Evolutionary conservation across 2,797 vertebrate species (phyloP).

Genomic region (Prionace glauca): DNA sequence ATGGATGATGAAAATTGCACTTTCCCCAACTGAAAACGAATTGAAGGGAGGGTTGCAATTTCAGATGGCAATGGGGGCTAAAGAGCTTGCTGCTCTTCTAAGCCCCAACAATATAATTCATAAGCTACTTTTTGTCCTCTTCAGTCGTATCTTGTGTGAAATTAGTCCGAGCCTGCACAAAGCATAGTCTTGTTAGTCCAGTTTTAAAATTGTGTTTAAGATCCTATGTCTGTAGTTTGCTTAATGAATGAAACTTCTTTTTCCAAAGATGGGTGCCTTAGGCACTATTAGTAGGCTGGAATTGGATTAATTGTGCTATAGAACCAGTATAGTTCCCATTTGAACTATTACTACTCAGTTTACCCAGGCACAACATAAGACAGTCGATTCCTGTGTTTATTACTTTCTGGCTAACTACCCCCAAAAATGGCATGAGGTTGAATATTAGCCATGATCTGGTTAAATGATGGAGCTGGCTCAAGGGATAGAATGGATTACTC

Average conservation of each 20-base stretch:
- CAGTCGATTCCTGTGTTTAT: background rate
- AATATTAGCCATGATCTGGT: too few species aligned
- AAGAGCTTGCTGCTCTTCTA: background rate
- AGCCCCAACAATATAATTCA: background rate
- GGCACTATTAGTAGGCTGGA: too few species aligned
- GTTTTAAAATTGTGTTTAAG: background rate
- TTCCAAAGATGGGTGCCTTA: background rate
- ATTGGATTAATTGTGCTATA: background rate
- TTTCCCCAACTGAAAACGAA: background rate
- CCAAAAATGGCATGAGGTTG: background rate
- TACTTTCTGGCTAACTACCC: background rate
- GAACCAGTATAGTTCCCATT: background rate
- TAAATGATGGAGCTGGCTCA: too few species aligned
- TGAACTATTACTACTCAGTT: background rate
- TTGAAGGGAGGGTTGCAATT: background rate
- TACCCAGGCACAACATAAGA: background rate
- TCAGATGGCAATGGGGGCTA: accelerated
- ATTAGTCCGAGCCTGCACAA: background rate
- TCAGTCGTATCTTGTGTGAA: background rate
- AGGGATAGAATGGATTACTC: too few species aligned
- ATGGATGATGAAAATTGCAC: background rate
- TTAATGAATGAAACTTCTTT: background rate
- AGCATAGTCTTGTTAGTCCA: background rate
- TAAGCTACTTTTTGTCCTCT: background rate
- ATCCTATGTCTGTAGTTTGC: background rate